Percentiles rank a stretch among this genome's conserved stretches.
Evolutionary conservation across 2,888 invertebrate species (phyloP).

Genomic region (Callosobruchus maculatus): DNA sequence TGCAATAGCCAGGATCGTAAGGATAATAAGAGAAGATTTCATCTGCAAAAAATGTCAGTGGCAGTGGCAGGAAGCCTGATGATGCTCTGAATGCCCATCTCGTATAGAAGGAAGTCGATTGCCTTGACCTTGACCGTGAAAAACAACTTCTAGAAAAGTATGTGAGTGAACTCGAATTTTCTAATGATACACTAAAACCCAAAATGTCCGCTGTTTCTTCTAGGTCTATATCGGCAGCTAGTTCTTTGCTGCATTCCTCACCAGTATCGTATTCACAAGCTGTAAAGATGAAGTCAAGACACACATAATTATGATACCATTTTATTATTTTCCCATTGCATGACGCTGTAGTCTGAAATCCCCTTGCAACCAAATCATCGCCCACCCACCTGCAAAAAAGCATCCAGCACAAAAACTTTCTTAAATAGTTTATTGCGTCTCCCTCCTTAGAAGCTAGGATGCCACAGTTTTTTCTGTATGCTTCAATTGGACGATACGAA

Average conservation of each 20-base stretch:
- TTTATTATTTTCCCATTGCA: too few relatives aligned
- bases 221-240: background rate
- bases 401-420: too few relatives aligned
- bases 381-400: too few relatives aligned
- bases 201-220: background rate
- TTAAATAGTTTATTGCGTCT: too few relatives aligned
- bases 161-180: background rate
- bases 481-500: too few relatives aligned
- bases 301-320: too few relatives aligned
- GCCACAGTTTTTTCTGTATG: too few relatives aligned
- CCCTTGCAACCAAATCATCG: too few relatives aligned
- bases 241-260: background rate
- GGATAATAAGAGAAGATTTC: background rate
- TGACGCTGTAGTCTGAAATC: too few relatives aligned
- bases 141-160: background rate
- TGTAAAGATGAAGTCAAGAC: background rate
- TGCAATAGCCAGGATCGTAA: background rate
- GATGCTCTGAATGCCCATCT: background rate
- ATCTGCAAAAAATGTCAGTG: background rate
- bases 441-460: too few relatives aligned
- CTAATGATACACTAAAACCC: background rate
- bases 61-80: background rate
- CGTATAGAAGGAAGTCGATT: background rate
- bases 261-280: background rate
- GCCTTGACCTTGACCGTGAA: background rate